Conservation (phyloP, 2,797 vertebrate genomes). For the Tokudaia muenninki region DNA sequence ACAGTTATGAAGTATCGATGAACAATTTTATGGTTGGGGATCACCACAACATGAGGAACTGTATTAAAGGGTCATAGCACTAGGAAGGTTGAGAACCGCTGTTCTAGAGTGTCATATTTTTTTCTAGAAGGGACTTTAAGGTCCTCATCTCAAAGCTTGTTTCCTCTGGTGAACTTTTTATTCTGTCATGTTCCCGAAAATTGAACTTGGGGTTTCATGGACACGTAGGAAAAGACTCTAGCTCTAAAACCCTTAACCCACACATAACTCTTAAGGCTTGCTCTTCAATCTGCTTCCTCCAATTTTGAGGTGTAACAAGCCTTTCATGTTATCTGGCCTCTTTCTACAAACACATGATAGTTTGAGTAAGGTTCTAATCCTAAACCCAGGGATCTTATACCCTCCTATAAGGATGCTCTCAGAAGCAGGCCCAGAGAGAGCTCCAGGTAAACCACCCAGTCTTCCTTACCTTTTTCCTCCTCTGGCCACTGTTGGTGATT, state of each 20-base stretch:
- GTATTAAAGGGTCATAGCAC: neutral
- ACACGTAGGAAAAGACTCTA: neutral
- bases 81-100: neutral
- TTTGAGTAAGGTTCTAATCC: neutral
- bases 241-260: neutral
- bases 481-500: conserved; percentile 95
- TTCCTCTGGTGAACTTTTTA: neutral
- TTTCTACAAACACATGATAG: neutral
- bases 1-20: neutral
- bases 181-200: neutral
- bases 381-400: neutral
- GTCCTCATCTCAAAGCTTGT: neutral
- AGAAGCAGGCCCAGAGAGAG: neutral
- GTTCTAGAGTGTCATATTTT: neutral
- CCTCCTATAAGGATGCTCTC: neutral
- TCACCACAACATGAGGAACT: neutral
- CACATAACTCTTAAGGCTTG: neutral
- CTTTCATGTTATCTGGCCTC: neutral
- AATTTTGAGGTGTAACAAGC: neutral
- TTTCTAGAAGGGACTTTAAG: conserved; percentile 69
- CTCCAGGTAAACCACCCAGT: neutral
- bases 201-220: neutral
- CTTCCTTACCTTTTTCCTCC: conserved; percentile 95
- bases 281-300: neutral
- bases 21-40: neutral